phyloP scores from a whole-genome alignment of 2,113 vertebrate genomes.

The Larimichthys polyactis region DNA sequence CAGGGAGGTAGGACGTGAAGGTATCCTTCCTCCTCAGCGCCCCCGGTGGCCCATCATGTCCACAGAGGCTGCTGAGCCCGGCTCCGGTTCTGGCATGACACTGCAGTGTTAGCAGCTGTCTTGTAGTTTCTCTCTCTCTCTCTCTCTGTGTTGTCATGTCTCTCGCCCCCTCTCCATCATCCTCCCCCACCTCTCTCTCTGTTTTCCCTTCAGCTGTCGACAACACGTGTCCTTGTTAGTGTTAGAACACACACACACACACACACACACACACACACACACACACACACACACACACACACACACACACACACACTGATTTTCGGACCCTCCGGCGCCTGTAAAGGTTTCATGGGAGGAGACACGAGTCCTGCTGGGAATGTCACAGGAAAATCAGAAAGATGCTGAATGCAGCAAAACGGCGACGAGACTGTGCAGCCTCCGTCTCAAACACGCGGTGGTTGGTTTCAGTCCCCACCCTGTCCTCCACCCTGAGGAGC shows the following conservation, averaged over 20 bases:
- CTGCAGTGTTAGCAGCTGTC: too few species aligned
- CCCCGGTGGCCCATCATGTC: too few species aligned
- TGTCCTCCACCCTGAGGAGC: too few species aligned
- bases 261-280: background rate
- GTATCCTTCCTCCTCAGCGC: background rate
- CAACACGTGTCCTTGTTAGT: slow-evolving; percentile 14
- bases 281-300: background rate
- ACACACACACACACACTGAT: background rate
- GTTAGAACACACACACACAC: background rate
- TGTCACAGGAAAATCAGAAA: background rate
- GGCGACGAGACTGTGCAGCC: background rate
- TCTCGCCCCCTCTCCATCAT: background rate
- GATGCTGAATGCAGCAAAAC: background rate
- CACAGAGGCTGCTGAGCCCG: too few species aligned
- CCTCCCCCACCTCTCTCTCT: background rate
- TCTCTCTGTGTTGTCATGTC: background rate
- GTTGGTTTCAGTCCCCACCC: too few species aligned
- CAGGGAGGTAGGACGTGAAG: too few species aligned
- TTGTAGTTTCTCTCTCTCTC: background rate
- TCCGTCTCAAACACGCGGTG: background rate
- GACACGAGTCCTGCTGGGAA: background rate
- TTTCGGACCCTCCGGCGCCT: background rate
- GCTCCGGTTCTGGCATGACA: too few species aligned
- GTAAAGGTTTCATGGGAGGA: background rate
- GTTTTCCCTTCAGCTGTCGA: slow-evolving; percentile 6